Conservation (phyloP, 64 coral and sea anemone genomes). For the Hydrozoanthus tunicans region DNA sequence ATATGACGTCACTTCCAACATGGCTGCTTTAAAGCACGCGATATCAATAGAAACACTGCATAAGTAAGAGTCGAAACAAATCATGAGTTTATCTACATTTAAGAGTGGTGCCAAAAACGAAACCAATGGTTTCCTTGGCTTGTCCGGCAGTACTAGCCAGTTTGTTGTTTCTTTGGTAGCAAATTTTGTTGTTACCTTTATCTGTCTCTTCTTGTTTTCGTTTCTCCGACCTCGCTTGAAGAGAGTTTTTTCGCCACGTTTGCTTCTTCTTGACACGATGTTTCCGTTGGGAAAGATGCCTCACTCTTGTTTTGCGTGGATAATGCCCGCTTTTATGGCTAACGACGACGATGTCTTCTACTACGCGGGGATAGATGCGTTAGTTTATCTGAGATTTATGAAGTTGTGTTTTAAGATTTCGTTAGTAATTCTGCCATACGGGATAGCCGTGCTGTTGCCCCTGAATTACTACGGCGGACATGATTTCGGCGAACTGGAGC, state of each 20-base stretch:
- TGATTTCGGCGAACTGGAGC: constrained; percentile 60
- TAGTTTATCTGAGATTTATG: constrained; percentile 90
- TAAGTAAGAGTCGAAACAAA: not conserved
- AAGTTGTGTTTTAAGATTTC: constrained; percentile 92
- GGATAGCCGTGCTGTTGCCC: constrained; percentile 79
- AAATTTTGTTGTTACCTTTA: constrained; percentile 67
- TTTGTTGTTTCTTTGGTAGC: constrained; percentile 75
- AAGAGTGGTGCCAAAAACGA: not conserved
- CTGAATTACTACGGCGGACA: constrained; percentile 79
- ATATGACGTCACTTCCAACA: too few relatives aligned
- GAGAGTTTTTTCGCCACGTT: constrained; percentile 71
- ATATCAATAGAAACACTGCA: too few relatives aligned
- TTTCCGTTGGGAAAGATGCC: constrained; percentile 77
- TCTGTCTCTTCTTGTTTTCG: constrained; percentile 82
- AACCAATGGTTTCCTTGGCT: not conserved
- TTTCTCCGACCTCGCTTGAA: constrained; percentile 69
- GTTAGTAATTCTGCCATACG: constrained; percentile 80
- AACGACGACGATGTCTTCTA: constrained; percentile 87
- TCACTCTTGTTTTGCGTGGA: constrained; percentile 79
- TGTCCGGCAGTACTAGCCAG: constrained; percentile 54
- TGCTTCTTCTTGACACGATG: constrained; percentile 75
- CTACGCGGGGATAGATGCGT: constrained; percentile 88
- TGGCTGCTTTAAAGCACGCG: too few relatives aligned
- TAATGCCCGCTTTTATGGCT: constrained; percentile 80
- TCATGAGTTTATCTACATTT: constrained; percentile 4